phyloP scores from a whole-genome alignment of 2,113 vertebrate species.

The Oreotrochilus melanogaster region DNA sequence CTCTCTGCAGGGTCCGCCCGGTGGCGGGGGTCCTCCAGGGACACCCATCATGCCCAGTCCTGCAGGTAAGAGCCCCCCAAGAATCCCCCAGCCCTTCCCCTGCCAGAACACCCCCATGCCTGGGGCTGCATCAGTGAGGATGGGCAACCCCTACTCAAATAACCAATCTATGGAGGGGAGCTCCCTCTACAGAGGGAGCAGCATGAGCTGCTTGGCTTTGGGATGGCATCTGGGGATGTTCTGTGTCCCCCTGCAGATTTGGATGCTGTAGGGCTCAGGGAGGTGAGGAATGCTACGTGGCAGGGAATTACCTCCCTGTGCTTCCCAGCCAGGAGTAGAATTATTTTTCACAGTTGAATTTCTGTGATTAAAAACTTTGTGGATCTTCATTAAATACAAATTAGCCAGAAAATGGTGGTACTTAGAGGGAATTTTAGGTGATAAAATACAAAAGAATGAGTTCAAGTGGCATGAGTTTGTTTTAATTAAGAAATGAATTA shows the following conservation, averaged over 20 bases:
- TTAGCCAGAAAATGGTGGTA: conserved; percentile 84
- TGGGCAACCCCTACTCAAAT: not conserved
- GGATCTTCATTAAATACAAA: conserved; percentile 88
- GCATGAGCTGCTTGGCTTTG: rapidly evolving
- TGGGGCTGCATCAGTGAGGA: rapidly evolving
- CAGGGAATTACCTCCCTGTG: not conserved
- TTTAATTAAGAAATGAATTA: conserved; percentile 88
- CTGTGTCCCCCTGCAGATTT: not conserved
- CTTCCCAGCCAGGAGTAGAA: conserved; percentile 41
- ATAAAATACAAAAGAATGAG: conserved; percentile 86
- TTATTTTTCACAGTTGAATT: conserved; percentile 80
- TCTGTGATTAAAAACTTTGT: conserved; percentile 85
- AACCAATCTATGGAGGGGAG: not conserved
- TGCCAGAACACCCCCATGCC: not conserved
- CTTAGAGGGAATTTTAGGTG: conserved; percentile 84
- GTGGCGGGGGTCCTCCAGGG: conserved; percentile 95
- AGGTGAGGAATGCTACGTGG: not conserved
- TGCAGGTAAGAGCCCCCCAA: conserved; percentile 81
- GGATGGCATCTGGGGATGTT: not conserved
- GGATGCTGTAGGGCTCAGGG: not conserved
- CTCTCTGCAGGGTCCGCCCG: conserved; percentile 88
- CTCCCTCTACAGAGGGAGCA: not conserved
- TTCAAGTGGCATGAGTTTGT: conserved; percentile 86
- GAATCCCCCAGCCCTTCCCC: not conserved
- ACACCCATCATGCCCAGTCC: conserved; percentile 99